These are phyloP conservation scores for Eulemur macaco DNA, from an alignment of 2,113 vertebrate genomes.

Conservation along the genomic window DNA sequence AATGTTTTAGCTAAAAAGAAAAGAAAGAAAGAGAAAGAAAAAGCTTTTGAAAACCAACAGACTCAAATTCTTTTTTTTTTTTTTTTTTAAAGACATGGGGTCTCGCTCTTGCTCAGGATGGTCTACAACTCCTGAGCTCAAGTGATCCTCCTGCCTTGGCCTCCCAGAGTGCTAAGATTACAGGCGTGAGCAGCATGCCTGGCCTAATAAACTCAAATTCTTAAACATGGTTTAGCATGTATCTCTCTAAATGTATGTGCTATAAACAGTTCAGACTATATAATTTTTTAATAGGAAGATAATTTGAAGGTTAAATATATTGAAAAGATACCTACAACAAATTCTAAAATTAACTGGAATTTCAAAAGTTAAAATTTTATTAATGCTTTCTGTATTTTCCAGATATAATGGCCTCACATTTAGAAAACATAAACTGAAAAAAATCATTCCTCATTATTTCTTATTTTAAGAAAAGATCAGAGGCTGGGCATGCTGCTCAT, in stretches of 20 bases:
- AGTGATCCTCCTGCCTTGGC: too few relatives aligned
- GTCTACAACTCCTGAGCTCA: too few relatives aligned
- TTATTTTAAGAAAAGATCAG: background rate
- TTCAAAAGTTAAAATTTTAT: constrained; percentile 10
- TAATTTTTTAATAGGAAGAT: background rate
- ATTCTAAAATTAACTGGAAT: constrained; percentile 25
- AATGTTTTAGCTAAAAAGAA: constrained; percentile 90
- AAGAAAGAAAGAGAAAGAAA: background rate
- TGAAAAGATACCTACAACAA: background rate
- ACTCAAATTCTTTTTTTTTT: background rate
- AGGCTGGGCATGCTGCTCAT: too few relatives aligned
- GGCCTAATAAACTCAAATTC: background rate
- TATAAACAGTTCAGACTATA: background rate
- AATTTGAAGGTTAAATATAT: background rate
- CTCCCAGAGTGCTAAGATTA: too few relatives aligned
- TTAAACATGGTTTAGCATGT: background rate
- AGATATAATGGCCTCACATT: background rate
- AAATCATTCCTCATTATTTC: background rate
- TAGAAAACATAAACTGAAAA: constrained; percentile 13
- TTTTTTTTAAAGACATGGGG: too few relatives aligned
- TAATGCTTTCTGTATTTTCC: background rate
- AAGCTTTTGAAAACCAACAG: background rate
- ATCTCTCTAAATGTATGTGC: background rate
- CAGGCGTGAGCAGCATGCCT: too few relatives aligned
- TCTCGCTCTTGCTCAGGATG: too few relatives aligned